Evolutionary conservation across 2,113 vertebrate species (phyloP).

Genomic region (Hyaena hyaena): DNA sequence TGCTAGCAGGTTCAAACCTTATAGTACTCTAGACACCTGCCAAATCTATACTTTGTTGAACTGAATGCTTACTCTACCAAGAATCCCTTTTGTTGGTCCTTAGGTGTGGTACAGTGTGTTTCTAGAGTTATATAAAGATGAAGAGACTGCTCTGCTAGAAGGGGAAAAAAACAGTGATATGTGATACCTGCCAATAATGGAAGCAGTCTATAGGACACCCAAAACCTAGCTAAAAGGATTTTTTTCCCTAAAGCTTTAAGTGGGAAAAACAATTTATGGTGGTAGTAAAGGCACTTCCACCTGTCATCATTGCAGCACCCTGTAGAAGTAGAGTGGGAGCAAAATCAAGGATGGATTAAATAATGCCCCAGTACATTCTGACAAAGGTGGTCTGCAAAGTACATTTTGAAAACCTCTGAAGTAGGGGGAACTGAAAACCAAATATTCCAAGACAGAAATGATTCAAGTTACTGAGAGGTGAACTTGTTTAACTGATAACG

Average conservation of each 20-base stretch:
- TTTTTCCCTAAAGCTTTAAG: not conserved
- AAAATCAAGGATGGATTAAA: not conserved
- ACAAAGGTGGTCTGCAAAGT: not conserved
- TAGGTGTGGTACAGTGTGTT: not conserved
- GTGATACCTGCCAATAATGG: not conserved
- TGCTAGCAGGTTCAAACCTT: not conserved
- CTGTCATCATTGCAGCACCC: not conserved
- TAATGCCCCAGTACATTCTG: not conserved
- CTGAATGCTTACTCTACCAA: not conserved
- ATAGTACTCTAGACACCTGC: not conserved
- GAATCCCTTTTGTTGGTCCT: not conserved
- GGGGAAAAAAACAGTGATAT: not conserved
- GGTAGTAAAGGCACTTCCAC: not conserved
- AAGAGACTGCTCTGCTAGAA: not conserved
- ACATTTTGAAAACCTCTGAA: not conserved
- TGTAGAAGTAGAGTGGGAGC: not conserved
- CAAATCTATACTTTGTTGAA: not conserved
- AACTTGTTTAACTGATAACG: not conserved
- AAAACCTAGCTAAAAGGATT: not conserved
- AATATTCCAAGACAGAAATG: not conserved
- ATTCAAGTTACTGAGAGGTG: not conserved
- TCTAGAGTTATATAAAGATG: not conserved
- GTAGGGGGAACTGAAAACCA: not conserved
- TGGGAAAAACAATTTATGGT: not conserved
- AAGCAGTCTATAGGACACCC: not conserved